These are phyloP conservation scores for Sebastes fasciatus DNA, from an alignment of 2,113 vertebrate genomes.

Conservation along the genomic window DNA sequence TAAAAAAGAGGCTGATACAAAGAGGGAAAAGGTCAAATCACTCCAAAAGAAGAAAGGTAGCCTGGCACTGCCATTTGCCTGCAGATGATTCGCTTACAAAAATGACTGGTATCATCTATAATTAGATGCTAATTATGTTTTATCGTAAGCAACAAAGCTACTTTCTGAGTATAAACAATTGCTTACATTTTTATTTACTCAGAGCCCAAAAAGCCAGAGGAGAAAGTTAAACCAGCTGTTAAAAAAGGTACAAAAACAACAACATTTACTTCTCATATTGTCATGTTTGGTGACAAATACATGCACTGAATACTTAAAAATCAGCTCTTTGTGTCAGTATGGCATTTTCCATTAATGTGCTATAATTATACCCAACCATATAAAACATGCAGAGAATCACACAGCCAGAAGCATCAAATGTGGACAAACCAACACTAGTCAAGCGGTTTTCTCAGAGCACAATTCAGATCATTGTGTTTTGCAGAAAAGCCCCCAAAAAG, in stretches of 20 bases:
- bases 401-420: background rate
- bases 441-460: background rate
- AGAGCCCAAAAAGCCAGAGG: conserved; percentile 56
- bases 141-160: background rate
- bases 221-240: conserved; percentile 58
- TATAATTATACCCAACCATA: background rate
- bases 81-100: conserved; percentile 6
- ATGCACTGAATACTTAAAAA: background rate
- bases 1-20: conserved; percentile 40
- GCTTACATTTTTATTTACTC: conserved; percentile 20
- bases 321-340: background rate
- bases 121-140: background rate
- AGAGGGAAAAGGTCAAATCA: conserved; percentile 48
- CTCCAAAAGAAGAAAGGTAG: conserved; percentile 68
- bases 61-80: background rate
- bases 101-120: background rate
- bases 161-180: background rate
- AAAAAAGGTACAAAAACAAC: conserved; percentile 50
- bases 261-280: background rate
- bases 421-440: background rate
- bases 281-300: conserved; percentile 1
- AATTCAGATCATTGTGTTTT: background rate
- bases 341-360: background rate
- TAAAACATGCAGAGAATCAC: background rate
- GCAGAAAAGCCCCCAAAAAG: background rate